Evolutionary conservation across 1,140 invertebrate species (phyloP), one percentile per base, ranked within the genome.

Genomic region (Idris sp.): DNA sequence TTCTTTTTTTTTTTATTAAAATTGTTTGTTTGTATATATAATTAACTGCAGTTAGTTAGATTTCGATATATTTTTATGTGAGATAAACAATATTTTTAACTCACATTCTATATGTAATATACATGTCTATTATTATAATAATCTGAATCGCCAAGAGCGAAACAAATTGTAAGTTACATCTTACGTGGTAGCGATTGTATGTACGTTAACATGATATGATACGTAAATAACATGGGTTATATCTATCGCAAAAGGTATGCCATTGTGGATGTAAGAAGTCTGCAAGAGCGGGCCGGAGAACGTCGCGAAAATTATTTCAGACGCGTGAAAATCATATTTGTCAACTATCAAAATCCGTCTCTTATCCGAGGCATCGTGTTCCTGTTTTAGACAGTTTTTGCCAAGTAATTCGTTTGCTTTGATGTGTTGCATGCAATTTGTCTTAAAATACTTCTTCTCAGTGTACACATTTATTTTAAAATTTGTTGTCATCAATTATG

Each of bases 231-330:
- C 28, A 51, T 40, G n/a, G 41, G 26, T 58, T 72, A 58, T 68
- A 56, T 41, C 36, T 67, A 65, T 53, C 48, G 54, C 56, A 61
- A 58, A 77, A 46, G n/a, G 40, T 62, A 69, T 65, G 58, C 36
- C 46, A 58, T 62, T 69, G 62, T 76, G 69, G 59, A 77, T 62
- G 59, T 77, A 77, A 73, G 41, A 73, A 69, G 58, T 62, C 75
- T 74, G 64, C 74, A 51, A 56, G 69, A 77, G 75, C 54, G 61
- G 35, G 51, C 69, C 51, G 69, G 69, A 62, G 22, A 25, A 8
- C 46, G 33, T 54, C 14, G 41, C 53, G 53, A 65, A 38, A 49
- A 44, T 58, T 51, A 48, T 30, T 22, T 19, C 15, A 30, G 49
- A 49, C 62, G 43, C 36, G 51, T 36, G 64, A 58, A 68, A 68